Evolutionary conservation across 2,888 invertebrate genomes (phyloP).

Genomic region (Drosophila trichaetosa): DNA sequence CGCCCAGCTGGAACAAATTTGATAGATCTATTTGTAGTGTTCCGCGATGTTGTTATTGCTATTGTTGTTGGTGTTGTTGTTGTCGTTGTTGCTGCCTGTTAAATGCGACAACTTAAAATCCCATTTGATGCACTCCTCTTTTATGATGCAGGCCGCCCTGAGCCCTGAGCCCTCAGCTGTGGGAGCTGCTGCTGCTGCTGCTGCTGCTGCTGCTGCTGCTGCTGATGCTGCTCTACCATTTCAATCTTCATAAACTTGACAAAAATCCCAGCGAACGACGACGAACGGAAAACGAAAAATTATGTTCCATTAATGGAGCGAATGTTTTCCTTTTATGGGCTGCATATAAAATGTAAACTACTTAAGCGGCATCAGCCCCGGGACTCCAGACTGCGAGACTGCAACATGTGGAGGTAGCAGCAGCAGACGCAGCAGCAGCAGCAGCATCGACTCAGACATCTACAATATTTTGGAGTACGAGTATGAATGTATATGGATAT

Average conservation of each 20-base stretch:
- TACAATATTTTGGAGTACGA: slow-evolving; percentile 42
- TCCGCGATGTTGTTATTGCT: slow-evolving; percentile 35
- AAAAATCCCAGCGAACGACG: slow-evolving; percentile 68
- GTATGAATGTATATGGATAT: slow-evolving; percentile 1
- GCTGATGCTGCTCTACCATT: slow-evolving; percentile 52
- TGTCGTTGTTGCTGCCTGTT: slow-evolving; percentile 63
- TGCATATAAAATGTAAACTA: slow-evolving; percentile 82
- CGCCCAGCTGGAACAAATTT: slow-evolving; percentile 64
- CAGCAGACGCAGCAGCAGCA: slow-evolving; percentile 8
- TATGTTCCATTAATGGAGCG: slow-evolving; percentile 81
- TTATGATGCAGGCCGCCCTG: slow-evolving; percentile 62
- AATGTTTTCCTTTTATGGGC: slow-evolving; percentile 79
- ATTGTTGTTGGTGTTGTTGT: slow-evolving; percentile 12
- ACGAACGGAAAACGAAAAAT: slow-evolving; percentile 75
- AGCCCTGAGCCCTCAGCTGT: slow-evolving; percentile 25
- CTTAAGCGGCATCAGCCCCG: slow-evolving; percentile 74
- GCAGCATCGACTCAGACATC: slow-evolving; percentile 17
- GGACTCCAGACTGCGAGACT: slow-evolving; percentile 33
- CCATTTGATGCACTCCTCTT: slow-evolving; percentile 82
- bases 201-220: slow-evolving; percentile 5
- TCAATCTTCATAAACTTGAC: slow-evolving; percentile 82
- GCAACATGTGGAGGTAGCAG: slow-evolving; percentile 49
- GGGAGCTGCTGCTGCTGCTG: slow-evolving; percentile 30
- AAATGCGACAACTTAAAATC: slow-evolving; percentile 82
- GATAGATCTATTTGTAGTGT: slow-evolving; percentile 80